Percentiles rank a stretch among this genome's conserved stretches.
Evolutionary conservation across 2,797 vertebrate species (phyloP).

Genomic region (Melanotaenia pygmaea): DNA sequence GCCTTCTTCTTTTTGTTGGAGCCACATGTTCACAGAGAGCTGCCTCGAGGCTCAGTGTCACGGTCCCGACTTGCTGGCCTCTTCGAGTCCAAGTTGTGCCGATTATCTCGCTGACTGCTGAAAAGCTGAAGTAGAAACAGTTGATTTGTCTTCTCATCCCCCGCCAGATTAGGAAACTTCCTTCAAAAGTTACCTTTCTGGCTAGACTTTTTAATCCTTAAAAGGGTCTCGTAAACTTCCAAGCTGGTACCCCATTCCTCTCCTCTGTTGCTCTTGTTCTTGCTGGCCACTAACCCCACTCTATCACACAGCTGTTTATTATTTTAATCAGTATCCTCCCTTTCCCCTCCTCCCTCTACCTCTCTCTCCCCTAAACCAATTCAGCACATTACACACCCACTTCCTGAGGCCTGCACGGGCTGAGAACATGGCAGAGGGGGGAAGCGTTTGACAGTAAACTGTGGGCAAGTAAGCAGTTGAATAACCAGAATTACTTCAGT

Average conservation of each 20-base stretch:
- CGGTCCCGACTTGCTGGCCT: slow-evolving; percentile 33
- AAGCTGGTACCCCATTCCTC: slow-evolving; percentile 41
- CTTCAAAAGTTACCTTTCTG: slow-evolving; percentile 27
- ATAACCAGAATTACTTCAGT: slow-evolving; percentile 17
- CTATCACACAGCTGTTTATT: slow-evolving; percentile 92
- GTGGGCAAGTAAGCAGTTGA: slow-evolving; percentile 7
- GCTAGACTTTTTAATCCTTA: slow-evolving; percentile 12
- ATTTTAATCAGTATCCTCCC: slow-evolving; percentile 95
- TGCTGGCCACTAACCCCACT: slow-evolving; percentile 67
- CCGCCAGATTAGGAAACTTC: slow-evolving; percentile 20
- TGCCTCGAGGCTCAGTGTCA: slow-evolving; percentile 39
- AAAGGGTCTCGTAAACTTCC: slow-evolving; percentile 22
- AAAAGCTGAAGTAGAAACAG: slow-evolving; percentile 24
- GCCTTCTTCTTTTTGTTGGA: slow-evolving; percentile 67
- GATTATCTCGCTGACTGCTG: slow-evolving; percentile 36
- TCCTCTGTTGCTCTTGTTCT: slow-evolving; percentile 50
- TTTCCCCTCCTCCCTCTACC: slow-evolving; percentile 84
- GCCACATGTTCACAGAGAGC: slow-evolving; percentile 63
- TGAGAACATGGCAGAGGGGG: slow-evolving; percentile 41
- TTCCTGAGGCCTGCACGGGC: slow-evolving; percentile 88
- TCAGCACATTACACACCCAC: slow-evolving; percentile 87
- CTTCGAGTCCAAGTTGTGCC: slow-evolving; percentile 10
- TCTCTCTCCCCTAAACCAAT: slow-evolving; percentile 69
- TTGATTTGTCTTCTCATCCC: slow-evolving; percentile 11
- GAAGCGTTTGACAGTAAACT: slow-evolving; percentile 31